Conservation (phyloP, 2,113 vertebrate species). For the Macquaria ambigua region DNA sequence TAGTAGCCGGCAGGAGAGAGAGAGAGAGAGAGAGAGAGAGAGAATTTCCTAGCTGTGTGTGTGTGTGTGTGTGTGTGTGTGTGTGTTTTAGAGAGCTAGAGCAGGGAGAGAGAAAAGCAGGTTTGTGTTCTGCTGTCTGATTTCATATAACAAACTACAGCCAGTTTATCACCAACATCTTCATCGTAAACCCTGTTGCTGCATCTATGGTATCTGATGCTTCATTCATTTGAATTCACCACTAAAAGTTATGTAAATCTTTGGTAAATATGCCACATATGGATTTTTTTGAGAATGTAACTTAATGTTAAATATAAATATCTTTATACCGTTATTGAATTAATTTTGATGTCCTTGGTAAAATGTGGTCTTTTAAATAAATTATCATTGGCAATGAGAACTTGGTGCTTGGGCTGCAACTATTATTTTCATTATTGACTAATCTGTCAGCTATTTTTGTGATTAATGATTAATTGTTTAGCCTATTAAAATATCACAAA, state of each 20-base stretch:
- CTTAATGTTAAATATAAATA: not conserved
- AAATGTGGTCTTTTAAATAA: not conserved
- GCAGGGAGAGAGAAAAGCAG: not conserved
- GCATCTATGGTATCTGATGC: not conserved
- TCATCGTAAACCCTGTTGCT: not conserved
- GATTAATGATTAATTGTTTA: not conserved
- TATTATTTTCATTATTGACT: not conserved
- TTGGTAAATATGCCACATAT: not conserved
- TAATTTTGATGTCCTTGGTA: too few relatives aligned
- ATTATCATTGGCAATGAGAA: not conserved
- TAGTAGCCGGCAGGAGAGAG: slow-evolving; percentile 42
- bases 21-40: not conserved
- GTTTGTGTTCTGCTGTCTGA: slow-evolving; percentile 43
- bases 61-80: slow-evolving; percentile 36
- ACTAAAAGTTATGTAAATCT: not conserved
- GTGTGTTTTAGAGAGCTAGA: slow-evolving; percentile 5
- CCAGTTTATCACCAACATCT: slow-evolving; percentile 17
- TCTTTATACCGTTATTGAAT: not conserved
- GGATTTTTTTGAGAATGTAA: not conserved
- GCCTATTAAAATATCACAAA: not conserved
- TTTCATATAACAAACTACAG: slow-evolving; percentile 11
- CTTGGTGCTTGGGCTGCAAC: not conserved
- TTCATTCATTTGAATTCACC: not conserved
- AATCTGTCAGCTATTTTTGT: not conserved
- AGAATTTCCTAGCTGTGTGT: slow-evolving; percentile 2